A percentile compares a stretch with the other conserved stretches of the same genome.
These are phyloP conservation scores for Plebejus anna DNA, from an alignment of 2,888 invertebrate species.

Conservation along the genomic window DNA sequence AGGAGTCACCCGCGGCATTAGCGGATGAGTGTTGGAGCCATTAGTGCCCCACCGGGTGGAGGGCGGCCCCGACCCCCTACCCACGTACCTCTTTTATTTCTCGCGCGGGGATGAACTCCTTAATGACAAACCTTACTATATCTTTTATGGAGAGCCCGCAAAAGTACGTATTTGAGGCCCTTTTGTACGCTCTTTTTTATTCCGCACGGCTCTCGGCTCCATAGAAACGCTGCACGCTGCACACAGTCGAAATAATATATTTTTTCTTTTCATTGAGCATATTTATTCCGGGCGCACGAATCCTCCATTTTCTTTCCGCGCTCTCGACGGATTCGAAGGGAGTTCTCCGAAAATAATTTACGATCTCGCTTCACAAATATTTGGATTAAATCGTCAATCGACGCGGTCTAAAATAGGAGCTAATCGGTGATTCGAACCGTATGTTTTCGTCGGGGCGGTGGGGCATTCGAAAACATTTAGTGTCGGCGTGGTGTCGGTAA, in stretches of 20 bases:
- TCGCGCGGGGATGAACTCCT: conserved; percentile 80
- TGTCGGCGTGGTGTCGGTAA: conserved; percentile 23
- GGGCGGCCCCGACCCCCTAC: conserved; percentile 47
- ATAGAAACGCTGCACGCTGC: conserved; percentile 30
- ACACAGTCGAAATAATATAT: conserved; percentile 7
- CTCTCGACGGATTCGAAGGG: not conserved
- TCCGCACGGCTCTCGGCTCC: conserved; percentile 52
- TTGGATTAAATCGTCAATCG: conserved; percentile 19
- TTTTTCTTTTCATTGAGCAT: conserved; percentile 20
- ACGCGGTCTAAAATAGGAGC: not conserved
- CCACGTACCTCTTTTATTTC: conserved; percentile 78
- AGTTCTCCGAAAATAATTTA: not conserved
- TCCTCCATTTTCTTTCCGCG: not conserved
- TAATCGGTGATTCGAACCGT: conserved; percentile 4
- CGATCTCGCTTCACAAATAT: conserved; percentile 3
- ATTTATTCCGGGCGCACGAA: not conserved
- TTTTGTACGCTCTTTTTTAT: conserved; percentile 77
- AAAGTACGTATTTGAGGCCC: conserved; percentile 79
- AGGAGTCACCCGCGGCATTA: conserved; percentile 79
- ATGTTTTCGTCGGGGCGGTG: not conserved
- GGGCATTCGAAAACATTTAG: not conserved
- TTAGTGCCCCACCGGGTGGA: conserved; percentile 64
- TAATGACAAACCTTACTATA: conserved; percentile 81
- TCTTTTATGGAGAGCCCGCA: conserved; percentile 79
- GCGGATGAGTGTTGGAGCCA: conserved; percentile 80